Base-by-base conservation (phyloP, 2,888 invertebrate genomes). In the Gastrophysa polygoni region DNA sequence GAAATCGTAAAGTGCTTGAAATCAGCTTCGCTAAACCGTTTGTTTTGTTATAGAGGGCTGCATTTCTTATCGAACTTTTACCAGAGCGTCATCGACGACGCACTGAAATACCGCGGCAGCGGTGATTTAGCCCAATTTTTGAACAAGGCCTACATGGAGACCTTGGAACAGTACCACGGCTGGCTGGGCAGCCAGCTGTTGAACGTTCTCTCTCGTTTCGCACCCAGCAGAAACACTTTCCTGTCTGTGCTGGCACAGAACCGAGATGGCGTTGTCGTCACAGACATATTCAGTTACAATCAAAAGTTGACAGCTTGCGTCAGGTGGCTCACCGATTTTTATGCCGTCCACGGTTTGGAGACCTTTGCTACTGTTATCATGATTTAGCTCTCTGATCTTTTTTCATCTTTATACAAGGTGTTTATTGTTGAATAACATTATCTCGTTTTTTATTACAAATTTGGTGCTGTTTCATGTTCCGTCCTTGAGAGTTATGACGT, bases 181-280 rank as follows among this genome's bases (percentile, higher is more conserved):
- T 92, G 91, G 88, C 82, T 92, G 73, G 87, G 90, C 2, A 89
- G 89, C 75, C 89, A 90, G 81, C 80, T 92, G 51, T 91, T 92
- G 78, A 83, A 83, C 77, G 92, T 79, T 20, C 64, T 79, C 44
- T 74, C 75, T 17, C 65, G 75, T 50, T 78, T 78, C 67, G 71
- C 71, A 5, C 79, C 79, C 51, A 74, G 61, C 44, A 69, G 76
- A 20, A 68, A 64, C 20, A 68, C 72, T 21, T 61, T 80, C 28
- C 68, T 77, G 20, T 71, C 69, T 34, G 72, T 69, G 2, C 52
- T 78, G 38, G 73, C 14, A 14, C 38, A 38, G 6, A 38, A 7
- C n/a, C 38, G 14, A 8, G 14, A 7, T 11, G 38, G 38, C 6
- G 61, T 72, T 10, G 75, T 83, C 5, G 66, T 84, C 17, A 69